phyloP scores from a whole-genome alignment of 2,888 invertebrate genomes.

The Odontocolon sp. region DNA sequence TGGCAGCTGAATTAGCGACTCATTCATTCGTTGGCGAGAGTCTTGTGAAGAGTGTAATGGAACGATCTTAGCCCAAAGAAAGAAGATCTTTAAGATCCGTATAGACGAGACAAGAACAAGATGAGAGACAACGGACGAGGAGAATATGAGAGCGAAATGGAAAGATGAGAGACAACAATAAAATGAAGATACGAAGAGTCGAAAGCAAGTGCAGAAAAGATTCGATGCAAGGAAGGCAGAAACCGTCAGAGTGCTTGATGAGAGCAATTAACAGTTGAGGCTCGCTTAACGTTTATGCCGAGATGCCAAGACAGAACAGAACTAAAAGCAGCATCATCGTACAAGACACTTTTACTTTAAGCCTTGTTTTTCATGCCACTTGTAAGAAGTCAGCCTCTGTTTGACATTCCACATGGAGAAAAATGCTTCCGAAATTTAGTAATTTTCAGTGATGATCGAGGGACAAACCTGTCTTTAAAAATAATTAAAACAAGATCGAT shows the following conservation, averaged over 20 bases:
- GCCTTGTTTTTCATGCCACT: slow-evolving; percentile 2
- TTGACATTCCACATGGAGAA: slow-evolving; percentile 3
- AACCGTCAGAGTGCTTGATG: slow-evolving; percentile 55
- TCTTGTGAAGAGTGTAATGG: slow-evolving; percentile 23
- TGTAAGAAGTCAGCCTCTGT: slow-evolving; percentile 15
- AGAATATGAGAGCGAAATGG: slow-evolving; percentile 37
- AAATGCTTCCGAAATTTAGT: too few species aligned
- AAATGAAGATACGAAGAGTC: slow-evolving; percentile 13
- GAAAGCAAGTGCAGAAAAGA: slow-evolving; percentile 36
- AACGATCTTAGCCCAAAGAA: slow-evolving; percentile 13
- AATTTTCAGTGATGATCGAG: too few species aligned
- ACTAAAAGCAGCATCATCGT: slow-evolving; percentile 32
- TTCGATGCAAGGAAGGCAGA: slow-evolving; percentile 17
- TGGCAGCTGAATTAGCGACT: slow-evolving; percentile 63
- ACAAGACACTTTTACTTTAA: slow-evolving; percentile 24
- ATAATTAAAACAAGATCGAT: too few species aligned
- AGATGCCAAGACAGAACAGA: slow-evolving; percentile 34
- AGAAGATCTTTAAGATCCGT: slow-evolving; percentile 12
- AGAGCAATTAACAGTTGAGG: slow-evolving; percentile 61
- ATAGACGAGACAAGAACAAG: slow-evolving; percentile 17
- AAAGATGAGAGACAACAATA: slow-evolving; percentile 32
- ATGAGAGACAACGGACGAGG: slow-evolving; percentile 19
- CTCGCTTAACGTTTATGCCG: slow-evolving; percentile 53
- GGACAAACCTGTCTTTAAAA: too few species aligned
- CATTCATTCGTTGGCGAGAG: slow-evolving; percentile 57